Evolutionary conservation across 2,113 vertebrate genomes (phyloP), one percentile per base, ranked within the genome.

Genomic region (Lipophrys pholis): DNA sequence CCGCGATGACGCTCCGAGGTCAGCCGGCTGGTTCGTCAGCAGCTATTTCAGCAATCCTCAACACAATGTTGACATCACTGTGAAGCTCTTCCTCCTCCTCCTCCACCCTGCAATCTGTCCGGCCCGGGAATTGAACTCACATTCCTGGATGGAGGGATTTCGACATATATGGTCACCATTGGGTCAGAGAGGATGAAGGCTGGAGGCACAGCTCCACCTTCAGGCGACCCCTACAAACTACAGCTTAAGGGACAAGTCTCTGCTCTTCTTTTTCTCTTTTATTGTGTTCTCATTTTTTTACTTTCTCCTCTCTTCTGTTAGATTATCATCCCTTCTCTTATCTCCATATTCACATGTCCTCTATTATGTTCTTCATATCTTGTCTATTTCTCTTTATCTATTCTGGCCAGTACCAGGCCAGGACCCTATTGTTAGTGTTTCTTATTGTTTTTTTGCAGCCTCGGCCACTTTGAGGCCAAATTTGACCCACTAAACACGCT

Each of bases 11-110:
- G 88, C 68, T 57, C 76, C 76, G 64, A 73, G 85, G 88, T 91
- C 85, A 89, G 87, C 67, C 36, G 58, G 64, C 52, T 53, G 73
- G 69, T 89, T 85, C 85, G 86, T 90, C 89, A 88, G 83, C 69
- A 78, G 85, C 82, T 92, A 90, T 92, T 92, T 90, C 71, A 82
- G 82, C 69, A 73, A 73, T 74, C 76, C 80, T 78, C 59, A 86
- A 86, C 55, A 83, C 69, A 80, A 80, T 41, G 61, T 76, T 86
- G 88, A 90, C 88, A 88, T 91, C 91, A 90, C 60, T 4, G 11
- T 30, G 4, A 56, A 38, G 67, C 63, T 80, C 60, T n/a, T 58
- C 69, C 79, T 76, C 76, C 51, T 78, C 73, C 76, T 71, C 53
- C 39, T 39, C 21, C 21, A 70, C 86, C 85, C 72, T 68, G 78